Conservation (phyloP, 1,140 invertebrate species). For the Saxidomus purpurata region DNA sequence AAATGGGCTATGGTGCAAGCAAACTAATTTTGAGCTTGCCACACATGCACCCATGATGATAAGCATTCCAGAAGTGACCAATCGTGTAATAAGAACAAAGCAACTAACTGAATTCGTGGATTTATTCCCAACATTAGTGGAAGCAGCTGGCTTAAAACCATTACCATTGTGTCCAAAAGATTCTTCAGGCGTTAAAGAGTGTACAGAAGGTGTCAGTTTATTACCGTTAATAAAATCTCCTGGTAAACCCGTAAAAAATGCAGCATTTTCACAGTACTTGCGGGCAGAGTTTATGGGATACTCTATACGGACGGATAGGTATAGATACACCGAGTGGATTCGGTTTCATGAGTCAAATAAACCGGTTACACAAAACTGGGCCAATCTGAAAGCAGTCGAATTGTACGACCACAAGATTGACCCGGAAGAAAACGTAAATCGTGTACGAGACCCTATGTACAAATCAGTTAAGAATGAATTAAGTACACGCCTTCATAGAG, state of each 20-base stretch:
- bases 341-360: conserved; percentile 88
- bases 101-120: conserved; percentile 91
- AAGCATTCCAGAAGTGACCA: conserved; percentile 87
- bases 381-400: conserved; percentile 88
- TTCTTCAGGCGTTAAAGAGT: conserved; percentile 85
- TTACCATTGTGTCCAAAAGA: conserved; percentile 88
- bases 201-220: conserved; percentile 91
- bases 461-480: conserved; percentile 67
- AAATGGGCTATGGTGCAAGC: too few relatives aligned
- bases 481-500: conserved; percentile 67
- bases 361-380: neutral
- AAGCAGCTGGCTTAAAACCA: too few relatives aligned
- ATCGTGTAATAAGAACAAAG: conserved; percentile 60
- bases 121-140: too few relatives aligned
- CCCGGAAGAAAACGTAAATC: too few relatives aligned
- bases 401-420: conserved; percentile 90
- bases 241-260: conserved; percentile 69
- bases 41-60: too few relatives aligned
- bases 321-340: conserved; percentile 93
- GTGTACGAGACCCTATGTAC: conserved; percentile 84
- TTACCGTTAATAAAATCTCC: conserved; percentile 89
- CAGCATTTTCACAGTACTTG: conserved; percentile 91
- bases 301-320: too few relatives aligned
- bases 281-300: conserved; percentile 93
- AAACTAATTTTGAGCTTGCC: too few relatives aligned